Base-by-base conservation (phyloP, 53 echinoderm and acorn worm species). In the Temnopleurus reevesii region DNA sequence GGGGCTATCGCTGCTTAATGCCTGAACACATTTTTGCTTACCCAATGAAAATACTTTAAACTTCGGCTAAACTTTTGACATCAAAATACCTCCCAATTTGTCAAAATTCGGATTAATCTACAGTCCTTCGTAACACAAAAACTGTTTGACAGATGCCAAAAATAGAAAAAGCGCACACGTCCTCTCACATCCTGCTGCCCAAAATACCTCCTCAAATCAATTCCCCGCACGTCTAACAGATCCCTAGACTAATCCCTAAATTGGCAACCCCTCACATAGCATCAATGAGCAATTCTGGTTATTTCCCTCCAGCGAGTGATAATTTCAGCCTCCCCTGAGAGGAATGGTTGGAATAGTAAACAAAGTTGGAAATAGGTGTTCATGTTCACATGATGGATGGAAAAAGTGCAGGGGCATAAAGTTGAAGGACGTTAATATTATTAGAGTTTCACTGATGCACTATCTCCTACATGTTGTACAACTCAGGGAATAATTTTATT, bases 91-190 rank as follows among this genome's bases (percentile, higher is more conserved):
- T 71, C 2, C 43, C 21, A 71, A 71, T 43, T 71, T 71, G 38
- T n/a, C 21, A 7, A 5, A 21, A 7, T n/a, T n/a, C 41, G 41
- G 36, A 71, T 41, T 21, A 41, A 71, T 41, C 12, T 66, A 38
- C 5, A 41, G 0, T 38, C 21, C n/a, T n/a, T 41, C 23, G 35
- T 2, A 3, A 38, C 21, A 36, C 36, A 71, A 34, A n/a, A n/a
- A n/a, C n/a, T n/a, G n/a, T 71, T 71, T 71, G 71, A 71, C 71
- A 71, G 41, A 6, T 8, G 71, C n/a, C 38, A 21, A 71, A 71
- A 71, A 71, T 71, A 71, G 71, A 71, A 71, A 19, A 71, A n/a
- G 71, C 71, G 23, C 71, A 41, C 71, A 71, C 38, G 36, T 71
- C 71, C 71, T 23, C 36, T 41, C 71, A 71, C 71, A 38, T 71